phyloP scores from a whole-genome alignment of 35 echinoderm and acorn worm genomes.

The Amphiura filiformis region DNA sequence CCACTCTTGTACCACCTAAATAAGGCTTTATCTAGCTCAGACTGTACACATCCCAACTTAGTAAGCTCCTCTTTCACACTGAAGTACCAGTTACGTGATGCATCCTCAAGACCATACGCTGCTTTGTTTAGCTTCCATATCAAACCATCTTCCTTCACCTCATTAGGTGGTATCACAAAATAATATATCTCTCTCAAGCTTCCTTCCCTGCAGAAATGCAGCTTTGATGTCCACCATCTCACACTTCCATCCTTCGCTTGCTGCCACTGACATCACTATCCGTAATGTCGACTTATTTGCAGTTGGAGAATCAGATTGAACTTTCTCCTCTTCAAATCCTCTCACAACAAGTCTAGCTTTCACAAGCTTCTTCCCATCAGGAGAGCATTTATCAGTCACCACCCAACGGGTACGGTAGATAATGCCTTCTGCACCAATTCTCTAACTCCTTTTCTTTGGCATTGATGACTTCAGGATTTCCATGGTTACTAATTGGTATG shows the following conservation, averaged over 20 bases:
- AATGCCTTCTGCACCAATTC: neutral
- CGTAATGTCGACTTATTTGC: neutral
- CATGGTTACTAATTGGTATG: neutral
- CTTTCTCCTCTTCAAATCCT: neutral
- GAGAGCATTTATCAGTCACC: slow-evolving; percentile 19
- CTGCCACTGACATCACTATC: slow-evolving; percentile 16
- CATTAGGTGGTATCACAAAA: slow-evolving; percentile 10
- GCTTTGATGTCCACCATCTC: slow-evolving; percentile 11
- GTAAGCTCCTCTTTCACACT: slow-evolving; percentile 18
- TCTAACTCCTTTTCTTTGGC: slow-evolving; percentile 22
- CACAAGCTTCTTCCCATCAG: neutral
- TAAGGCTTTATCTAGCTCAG: neutral
- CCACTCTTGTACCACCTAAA: slow-evolving; percentile 16
- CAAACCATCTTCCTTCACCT: slow-evolving; percentile 8
- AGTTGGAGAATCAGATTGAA: slow-evolving; percentile 2
- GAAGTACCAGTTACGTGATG: slow-evolving; percentile 20
- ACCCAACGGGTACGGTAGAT: slow-evolving; percentile 25
- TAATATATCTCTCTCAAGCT: neutral
- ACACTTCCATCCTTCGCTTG: slow-evolving; percentile 32
- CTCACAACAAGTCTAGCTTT: neutral
- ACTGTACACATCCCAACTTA: slow-evolving; percentile 9
- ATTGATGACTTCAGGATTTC: slow-evolving; percentile 3
- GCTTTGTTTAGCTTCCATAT: slow-evolving; percentile 13
- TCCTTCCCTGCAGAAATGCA: slow-evolving; percentile 31
- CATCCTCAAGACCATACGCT: slow-evolving; percentile 26